These are phyloP conservation scores for Hydrozoanthus tunicans DNA, from an alignment of 64 coral and sea anemone species.

Conservation along the genomic window DNA sequence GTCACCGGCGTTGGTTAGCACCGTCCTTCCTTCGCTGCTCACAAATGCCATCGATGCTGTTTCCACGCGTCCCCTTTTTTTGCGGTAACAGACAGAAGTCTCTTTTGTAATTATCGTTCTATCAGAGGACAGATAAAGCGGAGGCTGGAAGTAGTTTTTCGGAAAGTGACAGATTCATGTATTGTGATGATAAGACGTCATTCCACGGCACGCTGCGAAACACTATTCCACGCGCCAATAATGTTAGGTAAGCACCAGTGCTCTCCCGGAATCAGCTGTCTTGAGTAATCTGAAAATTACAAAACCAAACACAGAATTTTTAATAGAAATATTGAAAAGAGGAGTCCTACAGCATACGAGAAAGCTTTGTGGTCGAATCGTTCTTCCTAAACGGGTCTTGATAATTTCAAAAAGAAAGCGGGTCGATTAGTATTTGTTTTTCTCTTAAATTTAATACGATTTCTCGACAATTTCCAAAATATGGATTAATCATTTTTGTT, in stretches of 20 bases:
- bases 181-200: conserved; percentile 44
- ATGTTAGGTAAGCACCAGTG: conserved; percentile 1
- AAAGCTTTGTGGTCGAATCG: not conserved
- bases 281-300: conserved; percentile 15
- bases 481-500: not conserved
- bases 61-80: not conserved
- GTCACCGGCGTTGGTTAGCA: not conserved
- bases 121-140: not conserved
- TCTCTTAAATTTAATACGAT: conserved; percentile 1
- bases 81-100: not conserved
- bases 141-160: not conserved
- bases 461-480: conserved; percentile 28
- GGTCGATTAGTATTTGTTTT: not conserved
- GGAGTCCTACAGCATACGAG: not conserved
- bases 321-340: not conserved
- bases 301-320: conserved; percentile 28
- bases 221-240: conserved; percentile 1
- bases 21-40: not conserved
- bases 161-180: not conserved
- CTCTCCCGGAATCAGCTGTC: conserved; percentile 10
- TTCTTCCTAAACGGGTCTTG: not conserved
- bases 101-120: not conserved
- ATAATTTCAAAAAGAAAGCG: not conserved
- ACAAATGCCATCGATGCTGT: not conserved
- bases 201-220: conserved; percentile 35